Conservation (phyloP, 2,797 vertebrate species). For the Dermochelys coriacea region DNA sequence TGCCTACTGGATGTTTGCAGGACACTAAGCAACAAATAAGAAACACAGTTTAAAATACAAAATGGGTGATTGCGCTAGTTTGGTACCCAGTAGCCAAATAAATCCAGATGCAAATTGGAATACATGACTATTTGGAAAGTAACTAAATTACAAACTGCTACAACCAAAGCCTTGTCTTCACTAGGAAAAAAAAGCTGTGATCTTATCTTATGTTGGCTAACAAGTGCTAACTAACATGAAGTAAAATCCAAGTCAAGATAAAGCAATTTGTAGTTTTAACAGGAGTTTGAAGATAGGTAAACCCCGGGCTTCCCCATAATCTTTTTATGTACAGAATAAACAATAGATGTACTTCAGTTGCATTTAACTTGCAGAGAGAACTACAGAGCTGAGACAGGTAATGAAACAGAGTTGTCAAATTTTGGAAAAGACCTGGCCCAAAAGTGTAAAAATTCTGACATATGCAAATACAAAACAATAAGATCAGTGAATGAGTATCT, state of each 20-base stretch:
- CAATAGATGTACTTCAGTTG: neutral
- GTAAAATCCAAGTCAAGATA: neutral
- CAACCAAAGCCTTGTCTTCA: neutral
- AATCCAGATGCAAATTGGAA: neutral
- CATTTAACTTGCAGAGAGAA: neutral
- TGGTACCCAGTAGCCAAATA: neutral
- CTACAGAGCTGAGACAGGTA: neutral
- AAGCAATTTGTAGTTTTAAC: neutral
- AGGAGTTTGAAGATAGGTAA: neutral
- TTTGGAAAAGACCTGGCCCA: neutral
- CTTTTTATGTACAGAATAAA: neutral
- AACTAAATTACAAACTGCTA: neutral
- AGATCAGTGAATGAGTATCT: neutral
- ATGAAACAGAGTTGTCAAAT: neutral
- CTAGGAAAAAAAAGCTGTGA: neutral
- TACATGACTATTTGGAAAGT: neutral
- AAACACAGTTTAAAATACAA: neutral
- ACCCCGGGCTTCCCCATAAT: neutral
- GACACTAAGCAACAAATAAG: neutral
- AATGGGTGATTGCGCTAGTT: neutral
- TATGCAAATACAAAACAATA: neutral
- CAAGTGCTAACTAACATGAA: constrained; percentile 9
- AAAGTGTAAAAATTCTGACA: neutral
- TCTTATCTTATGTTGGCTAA: neutral
- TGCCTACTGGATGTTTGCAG: neutral